Base-by-base conservation (phyloP, 2,888 invertebrate species). In the Callyntrura sp. region DNA sequence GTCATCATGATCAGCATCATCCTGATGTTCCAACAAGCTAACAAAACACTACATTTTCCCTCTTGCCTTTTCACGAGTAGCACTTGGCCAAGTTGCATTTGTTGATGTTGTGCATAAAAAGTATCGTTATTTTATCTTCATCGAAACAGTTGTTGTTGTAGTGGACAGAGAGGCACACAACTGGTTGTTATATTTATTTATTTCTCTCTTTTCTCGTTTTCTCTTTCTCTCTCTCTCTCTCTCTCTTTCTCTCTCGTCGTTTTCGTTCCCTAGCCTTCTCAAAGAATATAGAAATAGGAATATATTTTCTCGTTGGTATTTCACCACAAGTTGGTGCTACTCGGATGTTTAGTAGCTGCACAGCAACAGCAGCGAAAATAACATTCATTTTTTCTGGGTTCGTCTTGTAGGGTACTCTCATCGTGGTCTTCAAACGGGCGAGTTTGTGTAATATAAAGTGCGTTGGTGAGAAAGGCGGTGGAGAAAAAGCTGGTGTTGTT, bases 31-130 rank as follows among this genome's bases (percentile, higher is more conserved):
- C 35, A 57, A 57, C n/a, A 62, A 35, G 35, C 35, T 35, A 8
- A 43, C 43, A 68, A 35, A 68, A 68, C 70, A 70, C 9, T 25
- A 43, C 45, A 70, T 70, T 70, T 70, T 70, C 45, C 23, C 45
- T 70, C 3, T 70, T 70, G 70, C 45, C 70, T 17, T 65, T 57
- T 60, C 14, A 28, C 5, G 35, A 14, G 35, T 35, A 68, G n/a
- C 28, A 35, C 35, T 68, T 4, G n/a, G n/a, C 12, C 51, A 51
- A 51, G n/a, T 51, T 35, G 35, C 35, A 35, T 35, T 35, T 35
- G 35, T 35, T 35, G n/a, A 51, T 51, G 12, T 51, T 51, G 14
- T 51, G 14, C 2, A 51, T 11, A 35, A 25, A 35, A 68, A n/a
- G 11, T 11, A 12, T 2, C 17, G 25, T 68, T 35, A 35, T 35